Evolutionary conservation across 2,113 vertebrate species (phyloP), one percentile per base, ranked within the genome.

Genomic region (Thamnophis sirtalis): DNA sequence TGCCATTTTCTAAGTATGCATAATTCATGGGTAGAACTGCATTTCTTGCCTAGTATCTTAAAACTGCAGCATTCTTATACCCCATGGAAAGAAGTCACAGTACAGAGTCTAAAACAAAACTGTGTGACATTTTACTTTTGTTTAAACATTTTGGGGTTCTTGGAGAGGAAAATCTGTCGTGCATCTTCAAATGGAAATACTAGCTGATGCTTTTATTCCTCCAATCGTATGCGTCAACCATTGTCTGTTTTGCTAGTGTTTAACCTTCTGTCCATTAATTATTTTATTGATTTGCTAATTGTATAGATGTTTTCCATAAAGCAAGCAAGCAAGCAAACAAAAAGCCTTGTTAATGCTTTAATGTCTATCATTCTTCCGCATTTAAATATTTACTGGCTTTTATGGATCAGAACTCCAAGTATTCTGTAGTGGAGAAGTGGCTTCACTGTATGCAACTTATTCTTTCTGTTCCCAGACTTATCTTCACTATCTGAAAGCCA

Each of bases 1-100:
- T 90, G 85, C 10, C 92, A 93, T 88, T 88, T 80, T 84, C 84
- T 90, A 84, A 92, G 22, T 22, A 4, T 60, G 50, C 1, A 0
- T 15, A 92, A 91, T 80, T 28, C 93, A 13, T 94, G 68, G 87
- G 60, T 4, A 28, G 54, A 15, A 94, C 26, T 85, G 9, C 24
- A 4, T 84, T 33, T 33, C 49, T 63, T 90, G 93, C 96, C 95
- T 53, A 93, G 84, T 58, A 85, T 92, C n/a, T 92, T 26, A 38
- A n/a, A 33, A 22, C 3, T 55, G 3, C 5, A 53, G 51, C 48
- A 38, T 51, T 84, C n/a, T 54, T 3, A 24, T 73, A 90, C 33
- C n/a, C 22, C 21, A 33, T 73, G n/a, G 38, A 80, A 90, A 89
- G n/a, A 38, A 26, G 28, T 50, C 54, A 55, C 8, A 48, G 63